These are phyloP conservation scores for Sebastes diaconus DNA, from an alignment of 2,797 vertebrate genomes.

Conservation along the genomic window DNA sequence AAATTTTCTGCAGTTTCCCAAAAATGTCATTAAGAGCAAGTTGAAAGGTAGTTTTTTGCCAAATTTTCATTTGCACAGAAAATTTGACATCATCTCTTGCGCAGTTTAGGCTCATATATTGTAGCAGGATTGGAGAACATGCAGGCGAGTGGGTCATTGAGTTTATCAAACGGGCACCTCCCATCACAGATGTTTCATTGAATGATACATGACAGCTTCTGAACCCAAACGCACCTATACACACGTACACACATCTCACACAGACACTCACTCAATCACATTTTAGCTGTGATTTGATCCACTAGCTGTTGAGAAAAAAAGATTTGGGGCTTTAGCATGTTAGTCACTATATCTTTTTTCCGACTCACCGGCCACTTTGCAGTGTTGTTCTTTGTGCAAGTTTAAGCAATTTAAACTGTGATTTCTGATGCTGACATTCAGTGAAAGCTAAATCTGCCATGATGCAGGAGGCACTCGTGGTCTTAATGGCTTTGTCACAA, in stretches of 20 bases:
- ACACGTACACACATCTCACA: not conserved
- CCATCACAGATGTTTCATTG: conserved; percentile 62
- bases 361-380: not conserved
- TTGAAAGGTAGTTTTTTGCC: not conserved
- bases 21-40: not conserved
- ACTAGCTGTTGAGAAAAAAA: not conserved
- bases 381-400: not conserved
- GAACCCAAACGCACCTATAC: not conserved
- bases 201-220: conserved; percentile 30
- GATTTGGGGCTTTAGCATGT: not conserved
- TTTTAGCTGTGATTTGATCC: not conserved
- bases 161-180: conserved; percentile 49
- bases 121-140: not conserved
- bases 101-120: not conserved
- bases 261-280: not conserved
- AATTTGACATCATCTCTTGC: not conserved
- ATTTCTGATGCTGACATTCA: not conserved
- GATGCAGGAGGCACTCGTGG: not conserved
- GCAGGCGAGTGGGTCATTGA: conserved; percentile 23
- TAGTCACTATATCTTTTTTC: not conserved
- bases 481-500: not conserved
- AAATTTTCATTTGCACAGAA: not conserved
- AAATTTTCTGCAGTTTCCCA: not conserved
- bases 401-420: not conserved
- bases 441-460: not conserved